These are phyloP conservation scores for Epizoanthus stellaris DNA, from an alignment of 92 coral and sea anemone genomes.

Conservation along the genomic window DNA sequence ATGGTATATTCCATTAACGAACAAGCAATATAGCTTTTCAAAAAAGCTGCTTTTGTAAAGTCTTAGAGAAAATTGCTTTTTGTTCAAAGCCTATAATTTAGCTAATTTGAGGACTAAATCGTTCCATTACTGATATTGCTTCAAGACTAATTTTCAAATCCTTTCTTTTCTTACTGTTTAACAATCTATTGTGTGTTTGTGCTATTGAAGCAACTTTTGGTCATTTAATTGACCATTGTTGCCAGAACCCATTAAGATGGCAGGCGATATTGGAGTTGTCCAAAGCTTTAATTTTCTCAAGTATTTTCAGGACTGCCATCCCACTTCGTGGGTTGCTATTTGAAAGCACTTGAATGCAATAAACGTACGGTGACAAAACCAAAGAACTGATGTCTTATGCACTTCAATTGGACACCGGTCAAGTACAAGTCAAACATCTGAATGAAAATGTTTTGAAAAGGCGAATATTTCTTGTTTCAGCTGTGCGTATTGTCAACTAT, in stretches of 20 bases:
- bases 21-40: neutral
- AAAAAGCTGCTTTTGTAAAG: constrained; percentile 22
- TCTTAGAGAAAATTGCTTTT: constrained; percentile 41
- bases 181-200: constrained; percentile 2
- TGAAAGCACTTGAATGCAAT: neutral
- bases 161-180: constrained; percentile 3
- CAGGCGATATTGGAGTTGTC: constrained; percentile 3
- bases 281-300: neutral
- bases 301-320: neutral
- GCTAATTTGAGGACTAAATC: constrained; percentile 27
- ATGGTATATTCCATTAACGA: constrained; percentile 18
- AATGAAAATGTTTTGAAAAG: neutral
- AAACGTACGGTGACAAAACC: neutral
- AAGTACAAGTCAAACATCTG: constrained; percentile 9
- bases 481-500: neutral
- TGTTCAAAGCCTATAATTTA: constrained; percentile 61
- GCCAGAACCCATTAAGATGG: neutral
- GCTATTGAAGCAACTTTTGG: constrained; percentile 14
- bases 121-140: constrained; percentile 31
- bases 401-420: neutral
- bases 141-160: constrained; percentile 1
- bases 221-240: neutral
- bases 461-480: neutral
- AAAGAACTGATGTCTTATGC: neutral
- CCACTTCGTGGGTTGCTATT: neutral